Conservation (phyloP, 2,113 vertebrate species). For the Sprattus sprattus region DNA sequence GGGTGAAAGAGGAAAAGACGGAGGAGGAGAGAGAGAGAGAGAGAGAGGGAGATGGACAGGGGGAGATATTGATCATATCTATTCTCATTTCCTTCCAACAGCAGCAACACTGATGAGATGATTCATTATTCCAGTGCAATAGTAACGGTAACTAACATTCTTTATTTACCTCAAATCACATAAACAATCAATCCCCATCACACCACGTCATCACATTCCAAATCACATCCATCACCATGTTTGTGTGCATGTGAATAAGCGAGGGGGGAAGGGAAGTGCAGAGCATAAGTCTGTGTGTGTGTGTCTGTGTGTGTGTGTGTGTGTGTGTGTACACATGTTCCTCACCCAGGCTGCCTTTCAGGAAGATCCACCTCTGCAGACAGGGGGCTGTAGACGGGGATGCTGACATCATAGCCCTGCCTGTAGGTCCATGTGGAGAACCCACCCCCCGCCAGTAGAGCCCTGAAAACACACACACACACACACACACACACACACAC, state of each 20-base stretch:
- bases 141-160: no score
- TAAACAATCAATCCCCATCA: no score
- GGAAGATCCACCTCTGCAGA: constrained; percentile 86
- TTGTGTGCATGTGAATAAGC: no score
- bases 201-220: no score
- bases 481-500: constrained; percentile 25
- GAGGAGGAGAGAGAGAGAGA: background rate
- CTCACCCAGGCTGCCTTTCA: constrained; percentile 88
- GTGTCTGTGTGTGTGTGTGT: background rate
- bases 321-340: background rate
- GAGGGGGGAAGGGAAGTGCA: no score
- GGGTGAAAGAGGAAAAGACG: background rate
- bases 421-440: constrained; percentile 98
- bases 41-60: background rate
- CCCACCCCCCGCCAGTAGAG: constrained; percentile 90
- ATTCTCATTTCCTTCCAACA: no score
- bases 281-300: background rate
- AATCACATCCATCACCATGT: no score
- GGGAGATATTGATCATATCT: background rate
- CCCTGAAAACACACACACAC: constrained; percentile 71
- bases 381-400: constrained; percentile 92
- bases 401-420: constrained; percentile 97
- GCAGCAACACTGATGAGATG: no score
- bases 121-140: no score
- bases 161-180: no score